Percentiles rank a stretch among this genome's conserved stretches.
phyloP scores from a whole-genome alignment of 1,140 invertebrate genomes.

The Conus betulinus region DNA sequence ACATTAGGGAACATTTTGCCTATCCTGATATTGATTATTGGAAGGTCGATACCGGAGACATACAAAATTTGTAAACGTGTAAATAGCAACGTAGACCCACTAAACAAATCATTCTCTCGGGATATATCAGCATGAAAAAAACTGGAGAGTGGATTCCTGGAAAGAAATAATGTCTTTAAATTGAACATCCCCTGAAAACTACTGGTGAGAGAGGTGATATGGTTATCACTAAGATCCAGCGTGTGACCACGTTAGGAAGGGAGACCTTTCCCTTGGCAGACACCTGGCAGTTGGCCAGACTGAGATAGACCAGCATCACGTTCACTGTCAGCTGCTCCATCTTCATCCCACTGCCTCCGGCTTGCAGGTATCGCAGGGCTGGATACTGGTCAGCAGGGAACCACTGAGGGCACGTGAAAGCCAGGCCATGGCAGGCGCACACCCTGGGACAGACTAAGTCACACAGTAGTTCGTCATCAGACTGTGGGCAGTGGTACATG shows the following conservation, averaged over 20 bases:
- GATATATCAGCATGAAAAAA: background rate
- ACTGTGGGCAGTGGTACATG: conserved; percentile 17
- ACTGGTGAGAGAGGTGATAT: background rate
- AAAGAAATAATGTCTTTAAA: background rate
- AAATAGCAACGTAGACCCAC: background rate
- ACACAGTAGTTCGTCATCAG: conserved; percentile 40
- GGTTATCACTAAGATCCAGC: conserved; percentile 22
- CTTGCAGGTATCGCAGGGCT: conserved; percentile 8
- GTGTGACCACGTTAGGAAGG: background rate
- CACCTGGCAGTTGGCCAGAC: background rate
- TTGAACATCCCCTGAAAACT: background rate
- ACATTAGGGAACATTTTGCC: background rate
- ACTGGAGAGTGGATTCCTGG: background rate
- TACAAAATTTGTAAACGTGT: background rate
- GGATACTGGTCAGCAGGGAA: conserved; percentile 7
- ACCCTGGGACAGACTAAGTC: background rate
- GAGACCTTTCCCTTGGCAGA: background rate
- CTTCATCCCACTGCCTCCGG: background rate
- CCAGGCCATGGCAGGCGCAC: conserved; percentile 29
- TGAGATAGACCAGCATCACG: conserved; percentile 4
- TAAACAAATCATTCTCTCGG: background rate
- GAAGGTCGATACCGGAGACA: background rate
- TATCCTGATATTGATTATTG: background rate
- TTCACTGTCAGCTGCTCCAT: background rate
- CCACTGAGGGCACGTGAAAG: background rate